Conservation (phyloP, 2,113 vertebrate genomes). For the Myotis brandtii region DNA sequence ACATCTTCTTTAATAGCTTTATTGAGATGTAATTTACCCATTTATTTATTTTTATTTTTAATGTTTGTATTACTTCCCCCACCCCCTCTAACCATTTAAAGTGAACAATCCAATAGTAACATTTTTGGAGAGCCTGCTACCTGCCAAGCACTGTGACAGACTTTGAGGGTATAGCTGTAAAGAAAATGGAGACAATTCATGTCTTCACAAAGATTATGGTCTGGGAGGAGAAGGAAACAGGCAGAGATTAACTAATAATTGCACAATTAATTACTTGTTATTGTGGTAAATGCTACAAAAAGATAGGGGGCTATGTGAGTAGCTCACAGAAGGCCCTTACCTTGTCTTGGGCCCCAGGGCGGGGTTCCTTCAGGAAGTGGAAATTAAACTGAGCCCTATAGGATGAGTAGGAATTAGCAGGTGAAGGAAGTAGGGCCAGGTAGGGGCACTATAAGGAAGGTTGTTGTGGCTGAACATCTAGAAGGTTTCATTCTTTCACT, state of each 20-base stretch:
- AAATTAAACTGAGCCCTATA: background rate
- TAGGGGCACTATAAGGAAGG: background rate
- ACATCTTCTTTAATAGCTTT: background rate
- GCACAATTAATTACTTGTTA: background rate
- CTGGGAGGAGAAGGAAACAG: background rate
- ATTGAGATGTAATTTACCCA: background rate
- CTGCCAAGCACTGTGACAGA: background rate
- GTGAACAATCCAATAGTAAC: background rate
- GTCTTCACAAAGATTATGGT: background rate
- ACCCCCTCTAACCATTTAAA: background rate
- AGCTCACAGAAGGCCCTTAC: background rate
- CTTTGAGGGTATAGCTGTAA: background rate
- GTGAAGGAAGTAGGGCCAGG: background rate
- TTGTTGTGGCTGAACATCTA: background rate
- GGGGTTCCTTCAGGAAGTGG: background rate
- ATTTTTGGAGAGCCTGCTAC: background rate
- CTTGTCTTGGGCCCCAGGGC: background rate
- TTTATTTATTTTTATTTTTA: background rate
- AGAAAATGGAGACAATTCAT: background rate
- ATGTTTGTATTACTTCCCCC: too few relatives aligned
- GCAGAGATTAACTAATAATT: background rate
- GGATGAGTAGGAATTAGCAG: background rate
- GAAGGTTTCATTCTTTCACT: background rate
- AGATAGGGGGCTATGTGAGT: too few relatives aligned
- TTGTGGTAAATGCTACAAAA: background rate